Evolutionary conservation across 2,888 invertebrate genomes (phyloP), one percentile per base, ranked within the genome.

Genomic region (Serripes groenlandicus): DNA sequence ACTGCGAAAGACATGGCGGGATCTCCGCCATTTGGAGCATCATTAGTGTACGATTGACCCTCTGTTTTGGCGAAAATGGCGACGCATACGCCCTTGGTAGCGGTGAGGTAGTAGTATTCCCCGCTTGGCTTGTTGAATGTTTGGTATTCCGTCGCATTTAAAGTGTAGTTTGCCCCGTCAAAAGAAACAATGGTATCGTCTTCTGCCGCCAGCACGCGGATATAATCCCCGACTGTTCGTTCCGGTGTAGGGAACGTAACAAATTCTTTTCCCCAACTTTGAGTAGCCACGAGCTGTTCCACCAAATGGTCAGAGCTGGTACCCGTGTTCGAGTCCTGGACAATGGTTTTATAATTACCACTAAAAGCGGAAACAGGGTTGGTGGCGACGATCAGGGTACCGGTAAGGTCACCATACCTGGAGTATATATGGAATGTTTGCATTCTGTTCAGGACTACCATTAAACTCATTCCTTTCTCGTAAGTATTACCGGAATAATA

Each of bases 251-350:
- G 90, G 9, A 89, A 89, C 21, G 88, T 88, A 72, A 90, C 68
- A 80, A 92, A 92, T 42, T 85, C 74, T 52, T 79, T 90, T n/a
- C 92, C 92, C 91, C 92, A 92, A 21, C 89, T 88, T 37, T 89
- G 85, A 1, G 88, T 75, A 0, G 92, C 87, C 23, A 88, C 81
- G 37, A 92, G 58, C 84, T 90, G 89, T 69, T 90, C 92, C 2
- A 91, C 88, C 68, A 92, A 76, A 78, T 92, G 92, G 74, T 92
- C 92, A 0, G 81, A 81, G 23, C 83, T 78, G 3, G 70, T 28
- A 34, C 64, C 66, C 11, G 80, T 82, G 49, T 28, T 83, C 5
- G 81, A 64, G 32, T 79, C 78, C 1, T 75, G 79, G 0, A 92
- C 89, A 15, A 84, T 70, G 4, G 85, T 82, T 78, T 91, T 90